Conservation (phyloP, 2,888 invertebrate species). For the Smittia sp. region DNA sequence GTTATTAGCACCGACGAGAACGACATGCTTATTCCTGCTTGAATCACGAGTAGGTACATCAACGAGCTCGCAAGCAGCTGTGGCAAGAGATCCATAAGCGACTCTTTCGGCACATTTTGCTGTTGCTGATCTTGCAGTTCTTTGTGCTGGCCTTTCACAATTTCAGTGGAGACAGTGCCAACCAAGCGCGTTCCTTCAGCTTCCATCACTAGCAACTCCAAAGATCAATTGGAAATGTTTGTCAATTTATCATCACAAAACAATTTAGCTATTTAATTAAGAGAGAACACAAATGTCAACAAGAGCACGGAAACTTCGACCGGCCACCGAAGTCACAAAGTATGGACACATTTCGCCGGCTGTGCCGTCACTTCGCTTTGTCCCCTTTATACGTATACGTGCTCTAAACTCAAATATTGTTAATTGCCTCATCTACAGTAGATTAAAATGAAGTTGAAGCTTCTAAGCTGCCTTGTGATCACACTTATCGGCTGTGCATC, state of each 20-base stretch:
- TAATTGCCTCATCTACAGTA: not conserved
- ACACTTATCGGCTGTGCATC: not conserved
- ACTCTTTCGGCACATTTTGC: not conserved
- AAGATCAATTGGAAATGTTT: not conserved
- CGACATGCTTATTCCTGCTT: conserved; percentile 60
- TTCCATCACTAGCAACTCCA: not conserved
- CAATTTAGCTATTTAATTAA: not conserved
- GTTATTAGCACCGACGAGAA: conserved; percentile 59
- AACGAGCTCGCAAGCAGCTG: conserved; percentile 20
- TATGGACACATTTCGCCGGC: not conserved
- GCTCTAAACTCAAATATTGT: not conserved
- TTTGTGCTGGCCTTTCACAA: not conserved
- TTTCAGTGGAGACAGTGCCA: too few relatives aligned
- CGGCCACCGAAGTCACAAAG: too few relatives aligned
- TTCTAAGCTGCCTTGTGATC: not conserved
- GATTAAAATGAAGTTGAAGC: conserved; percentile 5
- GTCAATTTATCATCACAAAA: not conserved
- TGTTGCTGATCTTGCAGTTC: not conserved
- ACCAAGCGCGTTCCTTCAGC: not conserved
- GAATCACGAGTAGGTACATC: conserved; percentile 52
- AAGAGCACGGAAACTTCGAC: not conserved
- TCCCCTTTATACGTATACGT: not conserved
- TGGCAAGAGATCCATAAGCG: not conserved
- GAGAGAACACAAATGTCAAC: not conserved
- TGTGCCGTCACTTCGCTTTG: not conserved